These are phyloP conservation scores for Takifugu rubripes DNA, from an alignment of 2,797 vertebrate genomes.

Conservation along the genomic window DNA sequence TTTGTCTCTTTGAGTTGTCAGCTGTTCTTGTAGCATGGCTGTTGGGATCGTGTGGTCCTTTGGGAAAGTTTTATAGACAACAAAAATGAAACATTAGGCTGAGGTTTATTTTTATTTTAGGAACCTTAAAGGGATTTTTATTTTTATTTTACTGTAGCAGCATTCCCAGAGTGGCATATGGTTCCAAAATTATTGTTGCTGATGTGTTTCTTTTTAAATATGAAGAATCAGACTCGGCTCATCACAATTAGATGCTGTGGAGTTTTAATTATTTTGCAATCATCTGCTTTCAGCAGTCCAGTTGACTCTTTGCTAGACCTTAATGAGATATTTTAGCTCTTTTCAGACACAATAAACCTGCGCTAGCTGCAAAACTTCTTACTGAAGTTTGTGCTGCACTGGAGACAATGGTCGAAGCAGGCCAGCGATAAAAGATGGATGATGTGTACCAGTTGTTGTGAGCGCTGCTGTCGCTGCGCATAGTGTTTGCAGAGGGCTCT, in stretches of 20 bases:
- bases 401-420: constrained; percentile 49
- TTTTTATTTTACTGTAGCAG: too few species aligned
- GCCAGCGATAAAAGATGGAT: constrained; percentile 47
- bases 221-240: not conserved
- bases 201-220: too few species aligned
- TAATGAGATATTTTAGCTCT: not conserved
- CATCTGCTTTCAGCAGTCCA: too few species aligned
- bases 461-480: constrained; percentile 32
- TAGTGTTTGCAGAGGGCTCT: constrained; percentile 39
- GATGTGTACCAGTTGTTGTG: constrained; percentile 38
- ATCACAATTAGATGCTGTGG: too few species aligned
- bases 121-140: not conserved
- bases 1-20: not conserved
- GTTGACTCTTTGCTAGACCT: too few species aligned
- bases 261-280: too few species aligned
- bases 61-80: constrained; percentile 6
- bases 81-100: constrained; percentile 18
- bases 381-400: constrained; percentile 19
- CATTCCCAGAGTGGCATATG: too few species aligned
- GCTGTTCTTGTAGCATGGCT: not conserved
- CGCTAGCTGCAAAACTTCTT: not conserved
- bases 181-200: too few species aligned
- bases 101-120: constrained; percentile 18
- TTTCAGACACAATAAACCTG: too few species aligned
- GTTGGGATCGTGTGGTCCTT: constrained; percentile 1